A percentile compares a stretch with the other conserved stretches of the same genome.
These are phyloP conservation scores for Drymodes brunneopygia DNA, from an alignment of 2,113 vertebrate genomes.

Conservation along the genomic window DNA sequence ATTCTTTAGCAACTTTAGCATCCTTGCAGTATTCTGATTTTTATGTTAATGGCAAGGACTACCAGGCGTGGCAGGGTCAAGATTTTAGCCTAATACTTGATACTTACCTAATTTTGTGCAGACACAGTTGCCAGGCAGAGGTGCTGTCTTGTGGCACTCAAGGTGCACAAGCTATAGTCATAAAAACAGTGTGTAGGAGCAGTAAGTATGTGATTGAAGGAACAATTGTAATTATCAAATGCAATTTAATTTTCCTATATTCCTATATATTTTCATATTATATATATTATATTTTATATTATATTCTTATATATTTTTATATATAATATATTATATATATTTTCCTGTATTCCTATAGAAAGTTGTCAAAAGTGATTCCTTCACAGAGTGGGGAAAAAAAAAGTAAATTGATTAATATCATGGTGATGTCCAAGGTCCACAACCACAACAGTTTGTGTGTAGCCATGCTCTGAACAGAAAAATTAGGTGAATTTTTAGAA, in stretches of 20 bases:
- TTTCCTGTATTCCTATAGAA: background rate
- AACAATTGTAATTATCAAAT: background rate
- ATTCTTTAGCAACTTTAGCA: background rate
- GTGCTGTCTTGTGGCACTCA: background rate
- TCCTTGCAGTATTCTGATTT: background rate
- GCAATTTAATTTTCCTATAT: background rate
- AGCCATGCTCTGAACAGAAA: background rate
- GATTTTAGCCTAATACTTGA: background rate
- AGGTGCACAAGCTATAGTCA: background rate
- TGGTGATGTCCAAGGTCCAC: background rate
- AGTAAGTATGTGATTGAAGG: background rate
- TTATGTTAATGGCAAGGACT: background rate
- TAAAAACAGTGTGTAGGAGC: background rate
- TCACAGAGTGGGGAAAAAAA: background rate
- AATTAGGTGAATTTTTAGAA: background rate
- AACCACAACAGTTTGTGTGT: background rate
- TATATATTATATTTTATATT: too few species aligned
- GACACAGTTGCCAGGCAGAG: background rate
- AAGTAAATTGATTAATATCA: background rate
- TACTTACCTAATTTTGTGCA: background rate
- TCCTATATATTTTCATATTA: too few species aligned
- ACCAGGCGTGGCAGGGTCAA: background rate
- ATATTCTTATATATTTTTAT: too few species aligned
- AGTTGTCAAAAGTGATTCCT: background rate
- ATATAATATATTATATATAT: too few species aligned